These are phyloP conservation scores for Cavia porcellus DNA, from an alignment of 2,113 vertebrate species.

Conservation along the genomic window DNA sequence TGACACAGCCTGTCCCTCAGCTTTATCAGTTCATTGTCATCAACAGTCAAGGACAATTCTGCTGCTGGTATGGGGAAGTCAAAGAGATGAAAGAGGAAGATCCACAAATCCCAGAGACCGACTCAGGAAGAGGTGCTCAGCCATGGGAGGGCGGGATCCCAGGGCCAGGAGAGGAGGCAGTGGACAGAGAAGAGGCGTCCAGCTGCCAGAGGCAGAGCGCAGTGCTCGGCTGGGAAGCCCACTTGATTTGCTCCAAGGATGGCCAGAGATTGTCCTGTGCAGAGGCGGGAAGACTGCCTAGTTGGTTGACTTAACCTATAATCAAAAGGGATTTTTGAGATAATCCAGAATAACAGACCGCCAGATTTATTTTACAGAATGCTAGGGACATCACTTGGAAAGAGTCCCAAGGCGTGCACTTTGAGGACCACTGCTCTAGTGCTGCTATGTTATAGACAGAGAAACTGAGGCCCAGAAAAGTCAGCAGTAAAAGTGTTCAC, in stretches of 20 bases:
- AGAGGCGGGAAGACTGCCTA: neutral
- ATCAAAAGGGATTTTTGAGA: neutral
- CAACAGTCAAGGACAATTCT: neutral
- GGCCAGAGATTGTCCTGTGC: neutral
- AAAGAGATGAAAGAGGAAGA: neutral
- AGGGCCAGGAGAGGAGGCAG: neutral
- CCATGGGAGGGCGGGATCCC: no score
- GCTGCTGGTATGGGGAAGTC: neutral
- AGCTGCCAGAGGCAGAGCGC: neutral
- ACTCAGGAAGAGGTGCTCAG: neutral
- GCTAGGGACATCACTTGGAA: neutral
- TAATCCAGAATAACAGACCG: neutral
- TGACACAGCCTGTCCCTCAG: neutral
- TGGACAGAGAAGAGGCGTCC: neutral
- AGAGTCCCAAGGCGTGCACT: neutral
- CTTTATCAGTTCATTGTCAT: neutral
- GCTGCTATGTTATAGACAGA: neutral
- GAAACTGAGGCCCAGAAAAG: neutral
- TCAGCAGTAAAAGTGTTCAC: neutral
- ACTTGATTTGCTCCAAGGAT: neutral
- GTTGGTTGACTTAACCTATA: neutral
- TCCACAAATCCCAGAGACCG: no score
- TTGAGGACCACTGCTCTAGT: neutral
- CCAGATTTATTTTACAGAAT: neutral
- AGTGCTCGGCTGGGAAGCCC: accelerated